A percentile compares a stretch with the other conserved stretches of the same genome.
Conservation (phyloP, 2,888 invertebrate species). For the Mimas tiliae region DNA sequence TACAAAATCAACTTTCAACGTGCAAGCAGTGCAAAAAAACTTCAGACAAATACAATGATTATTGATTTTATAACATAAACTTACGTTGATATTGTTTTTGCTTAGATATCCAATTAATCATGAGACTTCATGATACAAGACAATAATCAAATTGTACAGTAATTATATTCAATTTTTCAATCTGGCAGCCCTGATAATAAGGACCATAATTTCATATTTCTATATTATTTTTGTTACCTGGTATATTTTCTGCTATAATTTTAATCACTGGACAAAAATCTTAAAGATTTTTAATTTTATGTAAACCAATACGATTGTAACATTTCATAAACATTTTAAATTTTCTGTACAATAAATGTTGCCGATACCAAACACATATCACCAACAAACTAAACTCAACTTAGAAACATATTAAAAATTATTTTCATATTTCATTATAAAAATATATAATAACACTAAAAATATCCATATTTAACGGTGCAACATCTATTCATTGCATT, state of each 20-base stretch:
- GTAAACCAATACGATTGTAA: neutral
- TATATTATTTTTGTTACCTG: no score
- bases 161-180: no score
- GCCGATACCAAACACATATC: slow-evolving; percentile 21
- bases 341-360: slow-evolving; percentile 15
- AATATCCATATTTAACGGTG: slow-evolving; percentile 72
- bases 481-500: slow-evolving; percentile 69
- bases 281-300: neutral
- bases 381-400: slow-evolving; percentile 49
- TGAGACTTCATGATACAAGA: no score
- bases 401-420: slow-evolving; percentile 60
- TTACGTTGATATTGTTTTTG: no score
- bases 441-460: slow-evolving; percentile 80
- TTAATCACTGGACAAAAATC: slow-evolving; percentile 1
- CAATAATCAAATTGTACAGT: no score
- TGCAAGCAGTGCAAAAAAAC: no score
- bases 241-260: neutral
- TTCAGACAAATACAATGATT: no score
- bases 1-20: no score
- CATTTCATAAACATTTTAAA: slow-evolving; percentile 5
- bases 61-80: no score
- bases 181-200: no score
- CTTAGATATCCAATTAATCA: no score
- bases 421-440: slow-evolving; percentile 69
- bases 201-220: no score